Base-by-base conservation (phyloP, 1,140 invertebrate genomes). In the Carcinoscorpius rotundicauda region DNA sequence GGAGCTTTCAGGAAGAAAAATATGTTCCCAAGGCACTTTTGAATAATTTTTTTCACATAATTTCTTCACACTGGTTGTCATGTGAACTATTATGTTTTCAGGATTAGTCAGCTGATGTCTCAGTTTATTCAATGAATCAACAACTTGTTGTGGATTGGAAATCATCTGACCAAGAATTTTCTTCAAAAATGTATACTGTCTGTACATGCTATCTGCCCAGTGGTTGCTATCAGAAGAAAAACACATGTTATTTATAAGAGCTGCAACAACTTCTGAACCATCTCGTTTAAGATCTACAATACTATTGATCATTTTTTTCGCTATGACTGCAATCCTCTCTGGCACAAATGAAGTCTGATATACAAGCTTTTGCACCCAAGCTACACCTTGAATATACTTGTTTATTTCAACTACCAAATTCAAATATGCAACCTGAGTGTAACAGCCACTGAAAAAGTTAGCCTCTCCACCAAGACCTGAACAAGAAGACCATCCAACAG, bases 131-230 rank as follows among this genome's bases (percentile, higher is more conserved):
- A 29, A 29, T 29, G 29, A 29, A 29, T 29, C 29, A 29, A 29
- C 29, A 29, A 29, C 29, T 29, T 29, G 29, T 29, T 81, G 77
- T 0, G 78, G 79, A 29, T 82, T 68, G n/a, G 64, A 71, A 3
- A 83, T 81, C 5, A 91, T 72, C 64, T 78, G 77, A 59, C 83
- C 78, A 2, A 86, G 68, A 1, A 91, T 67, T 51, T 84, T 79
- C 9, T 80, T 84, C 5, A 94, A 78, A 74, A 93, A 93, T 62
- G 83, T 83, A 58, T 87, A 84, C 72, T 94, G 91, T 0, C 84
- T 79, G 9, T 93, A 73, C 66, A 91, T 81, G 62, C 84, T 86
- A 59, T 80, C 81, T 61, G 82, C 78, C 71, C 84, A 83, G 66
- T 84, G 76, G 75, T 93, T 93, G 70, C 84, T 88, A 64, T 88